Conservation (phyloP, 1,140 invertebrate genomes). For the Dreissena polymorpha region DNA sequence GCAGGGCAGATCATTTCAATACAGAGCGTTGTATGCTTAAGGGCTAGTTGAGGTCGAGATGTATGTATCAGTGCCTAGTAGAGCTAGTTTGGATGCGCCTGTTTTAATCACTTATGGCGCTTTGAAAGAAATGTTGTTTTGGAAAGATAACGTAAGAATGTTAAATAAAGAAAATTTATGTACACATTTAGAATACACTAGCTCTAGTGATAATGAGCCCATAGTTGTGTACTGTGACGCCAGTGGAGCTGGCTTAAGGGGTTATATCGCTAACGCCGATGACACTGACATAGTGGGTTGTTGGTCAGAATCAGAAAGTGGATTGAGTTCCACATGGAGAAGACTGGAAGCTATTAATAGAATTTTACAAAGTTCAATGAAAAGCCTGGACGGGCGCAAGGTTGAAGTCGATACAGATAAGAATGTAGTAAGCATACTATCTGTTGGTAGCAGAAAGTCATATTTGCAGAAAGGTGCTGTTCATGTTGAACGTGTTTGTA, state of each 20-base stretch:
- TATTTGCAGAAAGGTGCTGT: constrained; percentile 1
- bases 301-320: no score
- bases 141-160: background rate
- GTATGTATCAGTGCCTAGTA: background rate
- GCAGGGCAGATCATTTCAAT: background rate
- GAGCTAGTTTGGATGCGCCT: constrained; percentile 1
- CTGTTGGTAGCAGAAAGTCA: background rate
- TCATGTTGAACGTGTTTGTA: constrained; percentile 12
- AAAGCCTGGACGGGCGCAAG: background rate
- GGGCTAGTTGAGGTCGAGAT: background rate
- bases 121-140: constrained; percentile 16
- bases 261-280: background rate
- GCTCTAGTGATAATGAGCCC: background rate
- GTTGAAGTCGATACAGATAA: background rate
- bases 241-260: constrained; percentile 14
- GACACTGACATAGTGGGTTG: constrained; percentile 1
- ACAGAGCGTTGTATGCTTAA: background rate
- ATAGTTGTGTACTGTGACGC: constrained; percentile 7
- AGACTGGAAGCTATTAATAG: constrained; percentile 15
- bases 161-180: background rate
- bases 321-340: constrained; percentile 23
- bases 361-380: background rate
- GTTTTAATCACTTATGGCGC: background rate
- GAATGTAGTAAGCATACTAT: background rate
- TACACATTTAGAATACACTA: background rate